Percentiles rank a stretch among this genome's conserved stretches.
Evolutionary conservation across 2,888 invertebrate genomes (phyloP).

Genomic region (Xiphydria camelus): DNA sequence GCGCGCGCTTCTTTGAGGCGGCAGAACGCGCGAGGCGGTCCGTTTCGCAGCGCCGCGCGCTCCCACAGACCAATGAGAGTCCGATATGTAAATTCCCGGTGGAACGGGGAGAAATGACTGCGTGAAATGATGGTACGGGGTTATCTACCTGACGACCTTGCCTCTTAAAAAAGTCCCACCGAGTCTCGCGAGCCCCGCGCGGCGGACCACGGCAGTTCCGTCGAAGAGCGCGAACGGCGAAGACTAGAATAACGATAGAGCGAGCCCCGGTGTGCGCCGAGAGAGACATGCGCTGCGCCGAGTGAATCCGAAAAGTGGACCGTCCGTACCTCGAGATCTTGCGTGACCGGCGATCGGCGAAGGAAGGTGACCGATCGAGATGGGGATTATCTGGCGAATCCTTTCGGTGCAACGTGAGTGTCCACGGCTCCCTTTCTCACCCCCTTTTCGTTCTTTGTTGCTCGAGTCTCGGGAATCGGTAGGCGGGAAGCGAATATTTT

Average conservation of each 20-base stretch:
- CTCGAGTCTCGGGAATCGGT: no score
- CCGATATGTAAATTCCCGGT: constrained; percentile 11
- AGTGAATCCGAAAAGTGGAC: not conserved
- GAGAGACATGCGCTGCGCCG: not conserved
- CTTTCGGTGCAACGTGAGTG: constrained; percentile 28
- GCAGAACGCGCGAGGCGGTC: no score
- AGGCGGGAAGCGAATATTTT: no score
- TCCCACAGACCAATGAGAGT: not conserved
- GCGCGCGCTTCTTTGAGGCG: no score
- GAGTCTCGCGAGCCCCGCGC: constrained; percentile 28
- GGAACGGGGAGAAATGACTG: constrained; percentile 17
- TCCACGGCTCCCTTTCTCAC: no score
- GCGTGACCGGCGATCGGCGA: no score
- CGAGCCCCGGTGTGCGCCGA: not conserved
- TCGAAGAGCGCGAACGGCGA: constrained; percentile 36
- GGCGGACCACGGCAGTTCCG: constrained; percentile 35
- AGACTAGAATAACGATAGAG: constrained; percentile 32
- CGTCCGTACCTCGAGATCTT: no score
- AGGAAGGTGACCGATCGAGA: constrained; percentile 11
- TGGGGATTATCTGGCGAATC: constrained; percentile 22
- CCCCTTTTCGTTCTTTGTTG: no score
- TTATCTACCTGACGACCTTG: constrained; percentile 48
- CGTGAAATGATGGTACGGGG: constrained; percentile 36
- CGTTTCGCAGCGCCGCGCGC: no score
- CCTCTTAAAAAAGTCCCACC: constrained; percentile 38